Percentiles rank a stretch among this genome's conserved stretches.
Evolutionary conservation across 2,797 vertebrate genomes (phyloP).

Genomic region (Hemibagrus guttatus): DNA sequence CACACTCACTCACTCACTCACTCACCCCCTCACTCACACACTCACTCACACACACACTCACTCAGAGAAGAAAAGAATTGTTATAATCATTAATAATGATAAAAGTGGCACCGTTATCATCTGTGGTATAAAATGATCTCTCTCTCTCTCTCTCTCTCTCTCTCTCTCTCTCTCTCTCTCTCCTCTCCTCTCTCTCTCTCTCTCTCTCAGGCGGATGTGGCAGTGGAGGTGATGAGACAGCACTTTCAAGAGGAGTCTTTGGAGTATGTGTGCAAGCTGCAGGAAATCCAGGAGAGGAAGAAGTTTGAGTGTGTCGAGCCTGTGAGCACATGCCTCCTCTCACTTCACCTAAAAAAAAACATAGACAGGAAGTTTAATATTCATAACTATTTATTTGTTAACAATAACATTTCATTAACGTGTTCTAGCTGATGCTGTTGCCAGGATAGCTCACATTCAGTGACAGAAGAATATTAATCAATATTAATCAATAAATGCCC

Average conservation of each 20-base stretch:
- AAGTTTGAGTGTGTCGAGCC: constrained; percentile 99
- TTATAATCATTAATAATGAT: too few relatives aligned
- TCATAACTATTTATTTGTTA: background rate
- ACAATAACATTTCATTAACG: background rate
- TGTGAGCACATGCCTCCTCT: constrained; percentile 76
- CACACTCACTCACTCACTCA: background rate
- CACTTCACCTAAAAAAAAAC: background rate
- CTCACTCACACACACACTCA: background rate
- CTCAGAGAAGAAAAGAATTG: background rate
- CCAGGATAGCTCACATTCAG: background rate
- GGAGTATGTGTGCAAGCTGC: constrained; percentile 93
- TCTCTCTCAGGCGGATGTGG: constrained; percentile 82
- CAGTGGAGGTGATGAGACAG: constrained; percentile 87
- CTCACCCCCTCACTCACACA: background rate
- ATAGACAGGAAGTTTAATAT: too few relatives aligned
- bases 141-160: background rate
- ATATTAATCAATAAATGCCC: background rate
- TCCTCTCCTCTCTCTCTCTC: background rate
- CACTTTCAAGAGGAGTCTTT: constrained; percentile 95
- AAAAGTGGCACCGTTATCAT: too few relatives aligned
- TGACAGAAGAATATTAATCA: background rate
- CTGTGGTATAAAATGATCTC: too few relatives aligned
- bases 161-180: background rate
- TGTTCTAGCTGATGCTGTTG: background rate
- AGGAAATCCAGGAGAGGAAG: constrained; percentile 98